phyloP scores from a whole-genome alignment of 2,888 invertebrate species.

The Incurvaria masculella region DNA sequence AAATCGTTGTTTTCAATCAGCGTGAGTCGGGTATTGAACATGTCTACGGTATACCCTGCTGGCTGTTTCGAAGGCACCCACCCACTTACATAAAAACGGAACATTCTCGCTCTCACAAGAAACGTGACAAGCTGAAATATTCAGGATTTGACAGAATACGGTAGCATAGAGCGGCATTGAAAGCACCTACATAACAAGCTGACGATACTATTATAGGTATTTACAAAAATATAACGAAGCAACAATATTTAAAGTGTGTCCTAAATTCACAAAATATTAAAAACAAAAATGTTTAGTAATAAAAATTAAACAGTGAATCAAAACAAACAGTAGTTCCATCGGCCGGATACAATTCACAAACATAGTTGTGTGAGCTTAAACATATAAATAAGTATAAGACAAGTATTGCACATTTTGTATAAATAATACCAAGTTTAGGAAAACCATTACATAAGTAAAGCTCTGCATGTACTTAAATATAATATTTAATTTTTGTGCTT shows the following conservation, averaged over 20 bases:
- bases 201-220: no score
- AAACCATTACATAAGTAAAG: conserved; percentile 10
- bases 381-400: conserved; percentile 35
- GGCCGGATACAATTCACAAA: no score
- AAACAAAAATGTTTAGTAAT: conserved; percentile 19
- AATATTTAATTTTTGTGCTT: conserved; percentile 20
- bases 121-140: neutral
- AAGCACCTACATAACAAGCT: neutral
- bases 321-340: conserved; percentile 24
- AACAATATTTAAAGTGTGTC: conserved; percentile 1
- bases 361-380: no score
- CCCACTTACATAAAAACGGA: neutral
- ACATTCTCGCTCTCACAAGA: neutral
- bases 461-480: conserved; percentile 15
- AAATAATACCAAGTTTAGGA: conserved; percentile 1
- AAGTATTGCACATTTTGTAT: conserved; percentile 40
- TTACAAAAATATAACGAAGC: no score
- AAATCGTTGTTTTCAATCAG: neutral
- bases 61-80: neutral
- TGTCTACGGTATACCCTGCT: neutral
- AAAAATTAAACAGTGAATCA: conserved; percentile 31
- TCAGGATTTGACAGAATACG: neutral
- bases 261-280: conserved; percentile 1
- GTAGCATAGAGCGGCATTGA: neutral
- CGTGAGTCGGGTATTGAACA: neutral